These are phyloP conservation scores for Palythoa caribaeorum DNA, from an alignment of 92 coral and sea anemone genomes.

Conservation along the genomic window DNA sequence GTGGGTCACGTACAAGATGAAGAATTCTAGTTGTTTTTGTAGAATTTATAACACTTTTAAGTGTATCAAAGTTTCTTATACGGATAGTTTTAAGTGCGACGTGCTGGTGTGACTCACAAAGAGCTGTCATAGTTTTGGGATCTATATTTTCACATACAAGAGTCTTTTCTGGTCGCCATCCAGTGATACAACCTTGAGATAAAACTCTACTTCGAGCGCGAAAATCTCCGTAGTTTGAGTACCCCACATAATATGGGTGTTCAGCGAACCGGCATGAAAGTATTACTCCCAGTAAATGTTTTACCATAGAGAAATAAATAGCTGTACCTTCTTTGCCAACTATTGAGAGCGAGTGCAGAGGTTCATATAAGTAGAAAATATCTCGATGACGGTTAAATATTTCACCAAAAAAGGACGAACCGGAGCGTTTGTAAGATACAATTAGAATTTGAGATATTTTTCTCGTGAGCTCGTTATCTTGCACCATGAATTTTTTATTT, in stretches of 20 bases:
- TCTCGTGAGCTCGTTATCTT: neutral
- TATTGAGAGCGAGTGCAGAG: constrained; percentile 55
- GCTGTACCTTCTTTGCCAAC: constrained; percentile 50
- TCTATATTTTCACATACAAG: constrained; percentile 44
- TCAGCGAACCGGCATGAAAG: constrained; percentile 67
- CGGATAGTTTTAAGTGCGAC: constrained; percentile 73
- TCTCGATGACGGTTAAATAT: constrained; percentile 69
- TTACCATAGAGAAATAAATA: constrained; percentile 51
- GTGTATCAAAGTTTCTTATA: constrained; percentile 43
- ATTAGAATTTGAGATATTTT: constrained; percentile 50
- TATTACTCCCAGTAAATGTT: constrained; percentile 61
- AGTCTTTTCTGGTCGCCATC: neutral
- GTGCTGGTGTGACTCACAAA: constrained; percentile 68
- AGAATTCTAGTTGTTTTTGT: constrained; percentile 52
- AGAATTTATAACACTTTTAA: constrained; percentile 41
- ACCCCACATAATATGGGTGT: constrained; percentile 70
- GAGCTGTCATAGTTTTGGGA: constrained; percentile 49
- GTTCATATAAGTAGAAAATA: constrained; percentile 65
- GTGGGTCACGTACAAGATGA: constrained; percentile 81
- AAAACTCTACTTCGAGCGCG: constrained; percentile 36
- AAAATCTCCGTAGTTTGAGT: constrained; percentile 11
- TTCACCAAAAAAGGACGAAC: constrained; percentile 72
- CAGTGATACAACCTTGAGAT: neutral
- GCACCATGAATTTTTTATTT: neutral
- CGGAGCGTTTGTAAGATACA: constrained; percentile 71